Base-by-base conservation (phyloP, 2,113 vertebrate genomes). In the Amphiprion ocellaris region DNA sequence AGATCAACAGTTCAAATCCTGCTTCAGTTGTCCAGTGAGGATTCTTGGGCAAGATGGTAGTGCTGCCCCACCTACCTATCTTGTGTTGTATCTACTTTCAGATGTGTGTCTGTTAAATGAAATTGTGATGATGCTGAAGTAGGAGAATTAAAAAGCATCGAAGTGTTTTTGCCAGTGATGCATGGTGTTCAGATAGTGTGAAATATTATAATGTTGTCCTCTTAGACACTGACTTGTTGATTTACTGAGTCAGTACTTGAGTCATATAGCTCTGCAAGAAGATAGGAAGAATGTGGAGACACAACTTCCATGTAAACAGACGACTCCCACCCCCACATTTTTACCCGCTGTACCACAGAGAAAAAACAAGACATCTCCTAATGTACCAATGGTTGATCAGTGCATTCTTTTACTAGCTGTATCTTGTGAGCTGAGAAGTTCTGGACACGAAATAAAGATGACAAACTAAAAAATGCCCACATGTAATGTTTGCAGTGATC, bases 321-420 rank as follows among this genome's bases (percentile, higher is more conserved):
- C 24, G n/a, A 72, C 70, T 87, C 62, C 79, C 76, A 65, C 86
- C 70, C 68, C 84, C 79, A 77, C 56, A n/a, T 84, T 69, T 77
- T 75, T 74, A 63, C 87, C 68, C 69, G 37, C 46, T 39, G 56
- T 37, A 37, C 37, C 77, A n/a, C 76, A 23, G 67, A 74, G 58
- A 50, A 47, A 16, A 82, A 69, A 68, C 59, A 47, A 76, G 54
- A 84, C 60, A 0, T 65, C 58, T 84, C 73, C 68, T 73, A 33
- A 5, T 66, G 66, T 78, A 63, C 16, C 62, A 10, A 17, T 69
- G 69, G 81, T 72, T 85, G 87, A 78, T 72, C 1, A 2, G 23
- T 8, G 10, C 44, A 39, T n/a, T 60, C 3, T 61, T 84, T 72
- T 37, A 70, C 46, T 4, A 61, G 54, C 16, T 15, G 41, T n/a